phyloP scores from a whole-genome alignment of 2,888 invertebrate genomes.

The Glaucopsyche alexis region DNA sequence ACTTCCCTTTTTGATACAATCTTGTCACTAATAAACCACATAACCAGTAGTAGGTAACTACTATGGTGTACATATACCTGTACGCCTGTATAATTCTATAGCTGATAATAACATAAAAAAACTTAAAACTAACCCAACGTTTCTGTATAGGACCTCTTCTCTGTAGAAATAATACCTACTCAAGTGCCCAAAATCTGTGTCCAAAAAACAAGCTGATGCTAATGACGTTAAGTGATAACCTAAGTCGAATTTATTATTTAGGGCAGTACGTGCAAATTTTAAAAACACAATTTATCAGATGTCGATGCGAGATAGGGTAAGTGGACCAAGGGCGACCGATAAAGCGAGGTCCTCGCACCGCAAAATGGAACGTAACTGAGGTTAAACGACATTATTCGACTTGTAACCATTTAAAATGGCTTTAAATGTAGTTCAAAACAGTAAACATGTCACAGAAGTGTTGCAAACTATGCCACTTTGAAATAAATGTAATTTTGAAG shows the following conservation, averaged over 20 bases:
- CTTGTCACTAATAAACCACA: too few species aligned
- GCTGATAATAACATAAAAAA: too few species aligned
- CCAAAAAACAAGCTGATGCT: background rate
- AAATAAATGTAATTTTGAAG: background rate
- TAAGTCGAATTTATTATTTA: slow-evolving; percentile 3
- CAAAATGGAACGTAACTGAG: slow-evolving; percentile 31
- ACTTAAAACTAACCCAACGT: too few species aligned
- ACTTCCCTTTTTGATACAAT: too few species aligned
- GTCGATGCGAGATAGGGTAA: slow-evolving; percentile 68
- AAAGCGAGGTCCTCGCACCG: slow-evolving; percentile 64
- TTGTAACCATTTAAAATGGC: background rate
- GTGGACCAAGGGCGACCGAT: slow-evolving; percentile 76
- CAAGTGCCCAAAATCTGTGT: too few species aligned
- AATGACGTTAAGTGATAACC: background rate
- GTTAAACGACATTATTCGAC: slow-evolving; percentile 22
- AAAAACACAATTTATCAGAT: slow-evolving; percentile 60
- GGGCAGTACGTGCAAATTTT: slow-evolving; percentile 28
- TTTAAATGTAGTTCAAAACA: background rate
- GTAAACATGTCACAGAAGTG: background rate
- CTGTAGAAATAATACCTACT: too few species aligned
- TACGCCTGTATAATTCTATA: too few species aligned
- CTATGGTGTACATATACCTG: too few species aligned
- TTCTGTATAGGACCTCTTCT: too few species aligned
- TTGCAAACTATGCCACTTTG: background rate
- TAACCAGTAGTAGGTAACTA: too few species aligned